Percentiles rank a stretch among this genome's conserved stretches.
phyloP scores from a whole-genome alignment of 2,888 invertebrate genomes.

The Scrobipalpa atriplicella region DNA sequence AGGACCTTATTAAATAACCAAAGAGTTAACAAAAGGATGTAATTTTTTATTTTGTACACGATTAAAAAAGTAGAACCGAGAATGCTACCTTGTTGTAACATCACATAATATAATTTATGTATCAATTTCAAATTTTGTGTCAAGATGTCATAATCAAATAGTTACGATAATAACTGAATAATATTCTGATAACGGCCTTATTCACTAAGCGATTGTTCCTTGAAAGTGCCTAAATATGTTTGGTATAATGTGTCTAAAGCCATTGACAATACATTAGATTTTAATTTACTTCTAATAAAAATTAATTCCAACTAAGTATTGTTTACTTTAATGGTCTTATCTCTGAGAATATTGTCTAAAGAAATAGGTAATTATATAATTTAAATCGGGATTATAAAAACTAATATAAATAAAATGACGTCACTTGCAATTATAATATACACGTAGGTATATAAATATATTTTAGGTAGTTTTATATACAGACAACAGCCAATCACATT shows the following conservation, averaged over 20 bases:
- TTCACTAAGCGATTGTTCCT: too few relatives aligned
- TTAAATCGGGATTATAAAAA: too few relatives aligned
- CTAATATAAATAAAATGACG: conserved; percentile 27
- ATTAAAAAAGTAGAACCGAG: background rate
- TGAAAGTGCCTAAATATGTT: background rate
- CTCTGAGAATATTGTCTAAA: background rate
- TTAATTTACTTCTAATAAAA: too few relatives aligned
- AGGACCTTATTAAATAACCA: background rate
- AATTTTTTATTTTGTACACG: background rate
- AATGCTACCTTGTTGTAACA: background rate
- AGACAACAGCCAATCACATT: conserved; percentile 42
- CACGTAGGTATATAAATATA: conserved; percentile 16
- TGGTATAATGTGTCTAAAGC: background rate
- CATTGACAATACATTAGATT: background rate
- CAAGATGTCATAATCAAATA: too few relatives aligned
- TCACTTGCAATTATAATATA: conserved; percentile 37
- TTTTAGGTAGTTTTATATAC: conserved; percentile 35
- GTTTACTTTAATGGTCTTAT: too few relatives aligned
- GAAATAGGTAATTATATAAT: background rate
- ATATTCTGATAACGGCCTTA: too few relatives aligned
- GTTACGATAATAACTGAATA: too few relatives aligned
- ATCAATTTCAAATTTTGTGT: too few relatives aligned
- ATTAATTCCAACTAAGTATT: too few relatives aligned
- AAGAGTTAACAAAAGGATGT: background rate
- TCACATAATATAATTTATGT: background rate